phyloP scores from a whole-genome alignment of 1,140 invertebrate species.

The Prorops nasuta region DNA sequence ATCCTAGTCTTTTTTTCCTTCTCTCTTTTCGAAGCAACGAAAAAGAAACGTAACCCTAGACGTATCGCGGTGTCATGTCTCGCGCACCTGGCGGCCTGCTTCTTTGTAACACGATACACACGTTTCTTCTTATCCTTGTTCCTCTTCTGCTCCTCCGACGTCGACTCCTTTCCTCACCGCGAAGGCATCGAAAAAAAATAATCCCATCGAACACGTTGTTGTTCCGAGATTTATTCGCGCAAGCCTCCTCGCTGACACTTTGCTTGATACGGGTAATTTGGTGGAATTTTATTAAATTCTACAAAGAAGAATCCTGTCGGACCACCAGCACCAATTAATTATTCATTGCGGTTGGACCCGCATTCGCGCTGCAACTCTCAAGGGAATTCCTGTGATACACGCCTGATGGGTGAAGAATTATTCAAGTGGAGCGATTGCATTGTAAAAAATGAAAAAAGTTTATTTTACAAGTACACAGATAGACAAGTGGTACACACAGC shows the following conservation, averaged over 20 bases:
- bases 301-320: too few species aligned
- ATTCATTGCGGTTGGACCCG: too few species aligned
- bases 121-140: conserved; percentile 29
- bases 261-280: too few species aligned
- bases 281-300: too few species aligned
- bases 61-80: conserved; percentile 47
- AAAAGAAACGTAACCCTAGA: conserved; percentile 47
- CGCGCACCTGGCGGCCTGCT: conserved; percentile 46
- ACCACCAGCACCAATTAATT: too few species aligned
- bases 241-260: too few species aligned
- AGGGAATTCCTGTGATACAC: too few species aligned
- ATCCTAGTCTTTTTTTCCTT: conserved; percentile 10
- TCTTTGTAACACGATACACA: conserved; percentile 51
- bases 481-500: conserved; percentile 45
- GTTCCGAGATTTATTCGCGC: too few species aligned
- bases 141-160: conserved; percentile 7
- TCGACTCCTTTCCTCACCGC: conserved; percentile 8
- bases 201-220: too few species aligned
- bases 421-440: conserved; percentile 7
- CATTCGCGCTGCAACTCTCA: too few species aligned
- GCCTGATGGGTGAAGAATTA: too few species aligned
- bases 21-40: conserved; percentile 18
- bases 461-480: conserved; percentile 48
- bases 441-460: conserved; percentile 40
- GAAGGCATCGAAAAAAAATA: too few species aligned